Base-by-base conservation (phyloP, 2,113 vertebrate genomes). In the Terrapene triunguis region DNA sequence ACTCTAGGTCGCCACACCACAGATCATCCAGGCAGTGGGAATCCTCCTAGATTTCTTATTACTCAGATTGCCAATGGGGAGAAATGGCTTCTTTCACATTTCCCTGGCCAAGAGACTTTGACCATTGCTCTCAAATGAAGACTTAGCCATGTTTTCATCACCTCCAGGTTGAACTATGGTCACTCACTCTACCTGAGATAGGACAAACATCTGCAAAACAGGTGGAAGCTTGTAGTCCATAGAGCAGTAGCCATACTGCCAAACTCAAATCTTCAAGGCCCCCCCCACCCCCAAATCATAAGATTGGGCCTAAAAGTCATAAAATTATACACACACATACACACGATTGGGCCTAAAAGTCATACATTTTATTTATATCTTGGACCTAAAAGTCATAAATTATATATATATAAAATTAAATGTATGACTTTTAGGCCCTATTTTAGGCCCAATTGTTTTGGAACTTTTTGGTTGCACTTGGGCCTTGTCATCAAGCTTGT, bases 71-170 rank as follows among this genome's bases (percentile, higher is more conserved):
- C 76, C 44, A 80, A 3, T 21, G 9, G 24, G 0, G 29, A 54
- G 5, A 32, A 2, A 53, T 0, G 10, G 10, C 53, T 47, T 59
- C 5, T 24, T 74, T 65, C 14, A 17, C 62, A 35, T 65, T 35
- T 74, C 21, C 19, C 72, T 44, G 38, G 72, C 62, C 62, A 74
- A 24, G 38, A 42, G 21, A 22, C 21, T 3, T 25, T 32, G 29
- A 69, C 59, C 57, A 1, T 42, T 55, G 6, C 59, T 29, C 42
- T 32, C 47, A 22, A 22, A 22, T 4, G 38, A 72, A 19, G 51
- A 25, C 19, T 80, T 16, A 0, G 2, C 48, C 48, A 38, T 19
- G 5, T 1, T 0, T 27, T 4, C 10, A 11, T 2, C 1, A 0
- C 3, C 14, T 13, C 14, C 0, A 0, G 13, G 29, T 62, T 32